Base-by-base conservation (phyloP, 2,888 invertebrate species). In the Leucoptera coffeella region DNA sequence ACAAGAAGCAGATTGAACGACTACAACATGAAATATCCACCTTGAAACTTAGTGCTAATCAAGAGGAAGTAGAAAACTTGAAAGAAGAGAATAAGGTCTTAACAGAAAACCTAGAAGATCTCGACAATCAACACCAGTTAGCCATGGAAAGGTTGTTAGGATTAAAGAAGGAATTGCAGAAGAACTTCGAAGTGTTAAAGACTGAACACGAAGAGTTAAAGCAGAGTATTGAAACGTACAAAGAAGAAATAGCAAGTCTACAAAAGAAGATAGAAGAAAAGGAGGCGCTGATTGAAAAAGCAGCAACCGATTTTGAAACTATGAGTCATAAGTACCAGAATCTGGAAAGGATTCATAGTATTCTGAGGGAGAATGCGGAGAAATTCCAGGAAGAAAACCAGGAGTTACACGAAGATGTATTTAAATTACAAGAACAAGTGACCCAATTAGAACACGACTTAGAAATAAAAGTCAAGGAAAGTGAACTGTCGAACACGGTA, bases 81-180 rank as follows among this genome's bases (percentile, higher is more conserved):
- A 59, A 67, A 38, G 69, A 73, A 40, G 77, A 80, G 42, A 78
- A 78, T 34, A 61, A 57, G 35, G 71, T 72, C 32, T 57, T 81
- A 12, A 65, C 74, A 11, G 45, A 49, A 4, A 79, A 72, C 37
- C 55, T 88, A 28, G 84, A 84, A 38, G 84, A 85, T 43, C 52
- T 88, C 36, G 87, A 88, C 42, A 71, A 52, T 24, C 84, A 86
- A 49, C 83, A 87, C 43, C 78, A 82, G 39, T 57, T 74, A 38
- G 85, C 82, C 1, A 78, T 83, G 53, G 78, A 76, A 34, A 71
- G 67, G 40, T 48, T 78, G 11, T 41, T 78, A 1, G 42, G 62
- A 4, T 39, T 76, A 20, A 79, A 78, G 38, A 65, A 55, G 23
- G 73, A 75, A 25, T 39, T 77, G 23, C 74, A 75, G 32, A 51